These are phyloP conservation scores for Mycteria americana DNA, from an alignment of 2,797 vertebrate genomes.

Conservation along the genomic window DNA sequence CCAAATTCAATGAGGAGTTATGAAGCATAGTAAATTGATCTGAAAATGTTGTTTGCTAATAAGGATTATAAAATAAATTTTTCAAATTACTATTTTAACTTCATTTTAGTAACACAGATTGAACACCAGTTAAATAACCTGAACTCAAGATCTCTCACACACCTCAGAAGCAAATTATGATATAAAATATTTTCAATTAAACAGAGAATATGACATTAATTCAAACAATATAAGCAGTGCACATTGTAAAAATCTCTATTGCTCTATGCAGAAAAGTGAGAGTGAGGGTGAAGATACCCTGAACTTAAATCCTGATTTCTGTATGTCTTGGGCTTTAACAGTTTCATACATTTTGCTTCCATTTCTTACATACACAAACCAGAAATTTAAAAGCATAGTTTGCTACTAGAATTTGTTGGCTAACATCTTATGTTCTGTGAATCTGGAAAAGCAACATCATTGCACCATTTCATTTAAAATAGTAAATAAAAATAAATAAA, in stretches of 20 bases:
- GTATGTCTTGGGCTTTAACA: neutral
- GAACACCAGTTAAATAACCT: neutral
- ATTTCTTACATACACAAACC: neutral
- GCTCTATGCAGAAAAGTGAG: neutral
- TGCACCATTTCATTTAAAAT: neutral
- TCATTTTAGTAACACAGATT: neutral
- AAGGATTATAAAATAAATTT: neutral
- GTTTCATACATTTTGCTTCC: neutral
- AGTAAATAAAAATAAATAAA: neutral
- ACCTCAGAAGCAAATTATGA: neutral
- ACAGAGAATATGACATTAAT: neutral
- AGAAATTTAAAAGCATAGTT: neutral
- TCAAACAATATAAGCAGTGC: neutral
- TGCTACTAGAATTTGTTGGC: neutral
- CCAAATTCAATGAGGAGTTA: neutral
- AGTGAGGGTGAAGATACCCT: neutral
- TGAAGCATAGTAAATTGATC: neutral
- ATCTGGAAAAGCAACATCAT: neutral
- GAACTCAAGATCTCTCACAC: neutral
- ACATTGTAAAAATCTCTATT: neutral
- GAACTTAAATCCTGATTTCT: neutral
- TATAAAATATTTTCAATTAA: neutral
- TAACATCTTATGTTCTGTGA: neutral
- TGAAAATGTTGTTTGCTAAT: neutral
- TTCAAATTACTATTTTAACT: neutral